Conservation (phyloP, 2,888 invertebrate genomes). For the Cheilosia grossa region DNA sequence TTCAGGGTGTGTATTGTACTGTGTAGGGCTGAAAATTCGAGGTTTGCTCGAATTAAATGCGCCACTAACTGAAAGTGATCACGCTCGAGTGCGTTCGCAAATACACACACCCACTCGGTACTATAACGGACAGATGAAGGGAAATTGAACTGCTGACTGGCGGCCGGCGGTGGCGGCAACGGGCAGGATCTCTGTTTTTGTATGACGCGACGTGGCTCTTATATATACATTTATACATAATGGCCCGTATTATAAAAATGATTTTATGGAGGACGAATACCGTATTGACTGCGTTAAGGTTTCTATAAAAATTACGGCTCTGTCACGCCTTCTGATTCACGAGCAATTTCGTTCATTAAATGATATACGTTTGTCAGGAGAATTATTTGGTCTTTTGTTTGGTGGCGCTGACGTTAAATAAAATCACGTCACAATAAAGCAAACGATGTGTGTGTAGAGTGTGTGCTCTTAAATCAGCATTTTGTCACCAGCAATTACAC, state of each 20-base stretch:
- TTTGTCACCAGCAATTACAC: constrained; percentile 67
- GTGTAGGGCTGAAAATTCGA: constrained; percentile 59
- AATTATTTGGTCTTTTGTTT: constrained; percentile 13
- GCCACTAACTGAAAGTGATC: constrained; percentile 72
- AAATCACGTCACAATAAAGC: constrained; percentile 65
- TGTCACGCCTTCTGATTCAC: constrained; percentile 75
- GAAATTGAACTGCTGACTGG: constrained; percentile 16
- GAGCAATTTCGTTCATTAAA: constrained; percentile 70
- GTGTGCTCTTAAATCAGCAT: constrained; percentile 63
- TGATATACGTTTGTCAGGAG: constrained; percentile 29
- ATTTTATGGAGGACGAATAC: constrained; percentile 74
- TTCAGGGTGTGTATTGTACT: constrained; percentile 34
- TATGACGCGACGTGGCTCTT: background rate
- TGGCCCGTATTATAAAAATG: constrained; percentile 62
- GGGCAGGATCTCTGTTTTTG: constrained; percentile 49
- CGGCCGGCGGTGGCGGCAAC: background rate
- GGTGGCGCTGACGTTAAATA: constrained; percentile 47
- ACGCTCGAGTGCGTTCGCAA: constrained; percentile 68
- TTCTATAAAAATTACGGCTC: constrained; percentile 72
- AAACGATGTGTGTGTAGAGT: constrained; percentile 32
- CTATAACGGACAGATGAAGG: constrained; percentile 11
- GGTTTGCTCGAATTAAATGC: constrained; percentile 70
- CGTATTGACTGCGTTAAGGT: constrained; percentile 73
- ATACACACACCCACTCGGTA: constrained; percentile 67
- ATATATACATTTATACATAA: background rate